phyloP scores from a whole-genome alignment of 2,113 vertebrate genomes.

The Macheiramphus alcinus region DNA sequence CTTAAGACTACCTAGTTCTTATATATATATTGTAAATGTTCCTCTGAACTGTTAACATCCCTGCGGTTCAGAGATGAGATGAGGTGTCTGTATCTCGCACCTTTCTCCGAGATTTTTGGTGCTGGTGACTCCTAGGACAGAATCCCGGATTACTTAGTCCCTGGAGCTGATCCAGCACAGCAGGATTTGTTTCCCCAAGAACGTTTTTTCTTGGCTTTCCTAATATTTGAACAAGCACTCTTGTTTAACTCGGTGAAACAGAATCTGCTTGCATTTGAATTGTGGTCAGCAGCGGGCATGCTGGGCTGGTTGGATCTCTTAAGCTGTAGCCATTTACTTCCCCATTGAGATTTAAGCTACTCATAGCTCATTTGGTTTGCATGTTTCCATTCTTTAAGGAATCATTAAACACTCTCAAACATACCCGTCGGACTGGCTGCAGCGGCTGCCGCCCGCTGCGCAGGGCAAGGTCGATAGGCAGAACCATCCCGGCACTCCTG shows the following conservation, averaged over 20 bases:
- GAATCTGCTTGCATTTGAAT: neutral
- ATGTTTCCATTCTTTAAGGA: neutral
- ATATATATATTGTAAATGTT: accelerated
- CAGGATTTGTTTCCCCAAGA: constrained; percentile 26
- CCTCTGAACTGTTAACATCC: neutral
- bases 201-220: neutral
- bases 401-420: neutral
- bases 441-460: neutral
- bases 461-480: neutral
- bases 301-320: neutral
- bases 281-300: neutral
- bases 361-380: constrained; percentile 18
- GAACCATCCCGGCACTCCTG: neutral
- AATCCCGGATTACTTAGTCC: neutral
- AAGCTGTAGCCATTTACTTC: neutral
- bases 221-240: constrained; percentile 4
- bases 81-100: neutral
- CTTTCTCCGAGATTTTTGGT: neutral
- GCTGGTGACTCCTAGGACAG: neutral
- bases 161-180: neutral
- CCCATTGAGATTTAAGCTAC: neutral
- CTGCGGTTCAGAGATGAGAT: accelerated
- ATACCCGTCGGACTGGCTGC: neutral
- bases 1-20: accelerated
- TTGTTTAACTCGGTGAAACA: neutral